phyloP scores from a whole-genome alignment of 2,797 vertebrate genomes.

The Apodemus agrarius region DNA sequence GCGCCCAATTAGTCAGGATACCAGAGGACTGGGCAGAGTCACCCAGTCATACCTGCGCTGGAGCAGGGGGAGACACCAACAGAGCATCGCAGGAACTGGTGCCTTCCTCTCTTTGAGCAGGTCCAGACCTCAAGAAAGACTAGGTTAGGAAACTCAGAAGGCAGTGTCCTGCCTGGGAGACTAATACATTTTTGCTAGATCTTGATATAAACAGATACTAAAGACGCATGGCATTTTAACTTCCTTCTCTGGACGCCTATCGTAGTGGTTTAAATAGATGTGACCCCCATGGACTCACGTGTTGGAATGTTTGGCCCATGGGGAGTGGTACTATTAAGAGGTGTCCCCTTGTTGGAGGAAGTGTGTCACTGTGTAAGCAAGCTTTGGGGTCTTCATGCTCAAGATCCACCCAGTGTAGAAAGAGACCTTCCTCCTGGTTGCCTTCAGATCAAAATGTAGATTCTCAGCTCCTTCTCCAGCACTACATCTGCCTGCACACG shows the following conservation, averaged over 20 bases:
- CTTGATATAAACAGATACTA: neutral
- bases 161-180: neutral
- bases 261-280: neutral
- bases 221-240: neutral
- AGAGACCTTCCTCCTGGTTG: no score
- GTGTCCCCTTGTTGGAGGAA: no score
- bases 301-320: no score
- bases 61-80: neutral
- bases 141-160: neutral
- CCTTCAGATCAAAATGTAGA: no score
- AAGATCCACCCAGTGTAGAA: no score
- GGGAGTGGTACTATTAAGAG: no score
- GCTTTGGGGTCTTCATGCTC: no score
- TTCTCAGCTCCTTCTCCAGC: no score
- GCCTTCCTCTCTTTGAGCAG: neutral
- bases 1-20: constrained; percentile 89
- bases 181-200: neutral
- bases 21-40: neutral
- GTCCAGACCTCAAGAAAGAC: neutral
- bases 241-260: neutral
- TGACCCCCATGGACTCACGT: neutral
- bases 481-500: neutral
- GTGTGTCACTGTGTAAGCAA: no score
- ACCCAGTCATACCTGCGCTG: neutral
- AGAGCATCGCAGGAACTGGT: neutral